Conservation (phyloP, 2,888 invertebrate genomes). For the Opisthograptis luteolata region DNA sequence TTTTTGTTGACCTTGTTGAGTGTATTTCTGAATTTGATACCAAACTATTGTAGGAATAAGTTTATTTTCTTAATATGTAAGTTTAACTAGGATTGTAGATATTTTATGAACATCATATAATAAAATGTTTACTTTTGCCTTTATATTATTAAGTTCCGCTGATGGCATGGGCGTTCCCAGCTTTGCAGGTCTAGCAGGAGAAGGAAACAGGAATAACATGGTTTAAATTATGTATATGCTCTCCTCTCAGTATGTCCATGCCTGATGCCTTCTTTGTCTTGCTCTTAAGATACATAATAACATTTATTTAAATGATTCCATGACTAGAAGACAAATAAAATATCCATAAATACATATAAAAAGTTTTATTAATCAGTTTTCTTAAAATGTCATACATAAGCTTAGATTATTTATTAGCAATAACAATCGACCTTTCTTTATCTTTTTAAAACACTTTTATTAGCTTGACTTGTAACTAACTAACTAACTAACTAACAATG, state of each 20-base stretch:
- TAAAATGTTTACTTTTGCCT: slow-evolving; percentile 2
- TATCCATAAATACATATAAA: slow-evolving; percentile 2
- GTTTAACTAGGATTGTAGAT: slow-evolving; percentile 42
- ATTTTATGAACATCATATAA: not conserved
- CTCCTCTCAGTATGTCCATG: too few relatives aligned
- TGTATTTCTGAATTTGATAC: slow-evolving; percentile 43
- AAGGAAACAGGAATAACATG: too few relatives aligned
- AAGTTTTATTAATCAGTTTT: slow-evolving; percentile 7
- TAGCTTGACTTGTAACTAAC: too few relatives aligned
- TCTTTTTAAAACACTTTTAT: too few relatives aligned
- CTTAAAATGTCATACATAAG: not conserved
- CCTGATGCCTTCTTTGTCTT: too few relatives aligned
- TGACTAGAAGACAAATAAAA: slow-evolving; percentile 24
- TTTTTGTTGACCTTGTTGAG: slow-evolving; percentile 49
- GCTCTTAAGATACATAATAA: not conserved
- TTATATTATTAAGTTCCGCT: not conserved
- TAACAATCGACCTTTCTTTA: too few relatives aligned
- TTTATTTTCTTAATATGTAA: slow-evolving; percentile 26
- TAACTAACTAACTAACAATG: too few relatives aligned
- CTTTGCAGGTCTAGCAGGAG: too few relatives aligned
- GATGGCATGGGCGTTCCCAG: too few relatives aligned
- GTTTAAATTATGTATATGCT: too few relatives aligned
- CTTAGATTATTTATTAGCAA: too few relatives aligned
- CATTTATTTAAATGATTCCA: slow-evolving; percentile 14
- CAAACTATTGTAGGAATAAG: slow-evolving; percentile 44